phyloP scores from a whole-genome alignment of 2,797 vertebrate genomes.

The Tauraco hartlaubi region DNA sequence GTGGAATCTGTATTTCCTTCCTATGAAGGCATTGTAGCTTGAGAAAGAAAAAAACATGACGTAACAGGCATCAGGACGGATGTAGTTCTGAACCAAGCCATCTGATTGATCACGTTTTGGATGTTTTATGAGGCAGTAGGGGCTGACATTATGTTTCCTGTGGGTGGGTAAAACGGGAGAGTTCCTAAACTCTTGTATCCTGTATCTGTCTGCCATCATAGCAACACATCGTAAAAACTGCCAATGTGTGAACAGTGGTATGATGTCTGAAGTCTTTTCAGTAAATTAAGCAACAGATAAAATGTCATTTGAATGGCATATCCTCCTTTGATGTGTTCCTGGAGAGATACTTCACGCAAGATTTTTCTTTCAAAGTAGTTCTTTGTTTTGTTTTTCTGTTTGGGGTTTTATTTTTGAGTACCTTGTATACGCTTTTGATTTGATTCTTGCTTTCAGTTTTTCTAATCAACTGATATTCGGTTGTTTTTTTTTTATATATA shows the following conservation, averaged over 20 bases:
- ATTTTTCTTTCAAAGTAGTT: not conserved
- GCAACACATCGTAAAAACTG: fast-evolving
- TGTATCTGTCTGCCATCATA: not conserved
- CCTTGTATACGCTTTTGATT: not conserved
- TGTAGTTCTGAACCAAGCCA: not conserved
- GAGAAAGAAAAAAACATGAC: fast-evolving
- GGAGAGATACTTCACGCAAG: not conserved
- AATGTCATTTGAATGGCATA: not conserved
- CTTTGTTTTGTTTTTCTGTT: not conserved
- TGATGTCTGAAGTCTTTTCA: conserved; percentile 16
- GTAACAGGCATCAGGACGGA: not conserved
- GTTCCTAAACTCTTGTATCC: not conserved
- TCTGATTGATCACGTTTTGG: not conserved
- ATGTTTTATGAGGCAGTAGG: not conserved
- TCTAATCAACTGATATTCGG: not conserved
- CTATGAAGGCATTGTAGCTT: not conserved
- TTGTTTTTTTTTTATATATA: not conserved
- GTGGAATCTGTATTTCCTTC: not conserved
- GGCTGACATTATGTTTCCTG: not conserved
- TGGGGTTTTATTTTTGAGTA: not conserved
- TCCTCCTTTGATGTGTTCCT: not conserved
- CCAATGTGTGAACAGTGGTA: not conserved
- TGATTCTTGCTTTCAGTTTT: not conserved
- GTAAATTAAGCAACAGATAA: conserved; percentile 27
- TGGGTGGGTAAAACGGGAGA: not conserved